Base-by-base conservation (phyloP, 2,888 invertebrate species). In the Lymantria monacha region DNA sequence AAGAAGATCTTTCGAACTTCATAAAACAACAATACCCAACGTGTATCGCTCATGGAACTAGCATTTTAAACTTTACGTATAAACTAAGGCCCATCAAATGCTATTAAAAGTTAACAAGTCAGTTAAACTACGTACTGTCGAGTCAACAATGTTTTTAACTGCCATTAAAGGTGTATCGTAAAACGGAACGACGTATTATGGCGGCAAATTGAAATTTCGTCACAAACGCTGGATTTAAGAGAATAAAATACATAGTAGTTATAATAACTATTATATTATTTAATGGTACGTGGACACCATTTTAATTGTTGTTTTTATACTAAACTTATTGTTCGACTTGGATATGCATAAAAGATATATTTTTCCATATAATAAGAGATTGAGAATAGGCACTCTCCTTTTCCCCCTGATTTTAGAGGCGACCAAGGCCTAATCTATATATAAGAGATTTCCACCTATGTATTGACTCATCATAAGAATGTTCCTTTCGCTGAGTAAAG, bases 171-270 rank as follows among this genome's bases (percentile, higher is more conserved):
- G 54, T 53, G 63, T 65, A 48, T 67, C 70, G 65, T 72, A 69
- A 72, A 69, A 53, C 45, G 49, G 40, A 51, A 65, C 52, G 62
- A 49, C 49, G 50, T 55, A 57, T 61, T 56, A 65, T 63, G 52
- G 56, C 58, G 60, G 61, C 59, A 71, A 69, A 71, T 71, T 71
- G 70, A 70, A 71, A 71, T 70, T 70, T 68, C 56, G 63, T 64
- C 59, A 60, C 61, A 52, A 62, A 53, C 55, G 40, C 56, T 66
- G 64, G 36, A 48, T 63, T 56, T 61, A 58, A 51, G 38, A 55
- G 53, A 50, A 48, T 64, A 54, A 57, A 61, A 53, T 59, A 70
- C 67, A 59, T 59, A 58, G 70, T 70, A 57, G 63, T 49, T 50
- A 22, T 44, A n/a, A 43, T 46, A 13, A 42, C 12, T 48, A 30